These are phyloP conservation scores for Nebria brevicollis DNA, from an alignment of 2,888 invertebrate species.

Conservation along the genomic window DNA sequence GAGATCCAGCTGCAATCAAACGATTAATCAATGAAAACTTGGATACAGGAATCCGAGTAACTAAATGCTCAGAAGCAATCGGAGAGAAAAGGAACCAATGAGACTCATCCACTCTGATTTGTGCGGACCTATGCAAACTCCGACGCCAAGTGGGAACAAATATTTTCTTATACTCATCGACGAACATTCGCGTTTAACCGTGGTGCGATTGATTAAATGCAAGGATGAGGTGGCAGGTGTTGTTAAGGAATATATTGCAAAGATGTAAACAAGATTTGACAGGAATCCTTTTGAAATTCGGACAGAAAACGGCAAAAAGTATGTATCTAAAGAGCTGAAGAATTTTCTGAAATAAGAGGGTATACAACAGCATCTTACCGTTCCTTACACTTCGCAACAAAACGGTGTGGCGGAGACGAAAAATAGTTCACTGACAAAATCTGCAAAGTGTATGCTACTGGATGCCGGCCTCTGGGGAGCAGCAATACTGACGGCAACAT, in stretches of 20 bases:
- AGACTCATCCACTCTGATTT: constrained; percentile 54
- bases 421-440: constrained; percentile 17
- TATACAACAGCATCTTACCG: constrained; percentile 49
- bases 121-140: constrained; percentile 54
- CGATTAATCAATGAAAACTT: constrained; percentile 50
- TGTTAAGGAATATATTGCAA: constrained; percentile 46
- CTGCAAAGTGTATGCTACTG: constrained; percentile 17
- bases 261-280: background rate
- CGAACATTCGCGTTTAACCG: constrained; percentile 53
- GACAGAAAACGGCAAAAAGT: constrained; percentile 52
- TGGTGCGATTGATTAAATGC: constrained; percentile 50
- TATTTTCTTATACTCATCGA: constrained; percentile 57
- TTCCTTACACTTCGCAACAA: constrained; percentile 52
- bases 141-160: constrained; percentile 50
- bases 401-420: constrained; percentile 41
- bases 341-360: constrained; percentile 50
- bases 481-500: constrained; percentile 34
- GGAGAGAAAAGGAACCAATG: constrained; percentile 24
- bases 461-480: constrained; percentile 17
- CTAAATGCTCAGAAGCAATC: constrained; percentile 43
- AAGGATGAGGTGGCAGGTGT: constrained; percentile 50
- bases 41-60: constrained; percentile 50
- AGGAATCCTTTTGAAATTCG: constrained; percentile 42
- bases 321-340: constrained; percentile 48
- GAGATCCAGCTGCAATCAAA: too few relatives aligned